Percentiles rank a stretch among this genome's conserved stretches.
Evolutionary conservation across 2,888 invertebrate genomes (phyloP).

Genomic region (Sinohyriopsis cumingii): DNA sequence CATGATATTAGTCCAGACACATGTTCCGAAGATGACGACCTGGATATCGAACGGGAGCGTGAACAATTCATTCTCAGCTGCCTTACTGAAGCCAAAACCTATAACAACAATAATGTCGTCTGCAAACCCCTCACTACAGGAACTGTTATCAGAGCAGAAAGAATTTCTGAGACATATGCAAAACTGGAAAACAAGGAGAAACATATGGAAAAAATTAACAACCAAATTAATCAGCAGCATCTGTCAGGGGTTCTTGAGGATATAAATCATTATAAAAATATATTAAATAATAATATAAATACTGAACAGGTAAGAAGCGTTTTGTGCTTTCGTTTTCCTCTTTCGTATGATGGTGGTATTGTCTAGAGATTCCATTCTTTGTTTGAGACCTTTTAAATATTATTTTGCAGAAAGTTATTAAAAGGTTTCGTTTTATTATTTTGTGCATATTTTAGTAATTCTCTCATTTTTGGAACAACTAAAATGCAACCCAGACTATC

Average conservation of each 20-base stretch:
- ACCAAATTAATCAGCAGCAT: slow-evolving; percentile 50
- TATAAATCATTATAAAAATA: slow-evolving; percentile 26
- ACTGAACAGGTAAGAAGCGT: slow-evolving; percentile 22
- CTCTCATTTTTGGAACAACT: too few relatives aligned
- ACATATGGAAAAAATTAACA: slow-evolving; percentile 46
- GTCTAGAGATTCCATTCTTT: too few relatives aligned
- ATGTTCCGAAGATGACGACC: slow-evolving; percentile 39
- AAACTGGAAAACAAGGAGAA: slow-evolving; percentile 40
- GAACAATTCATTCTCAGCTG: slow-evolving; percentile 45
- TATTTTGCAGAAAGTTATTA: too few relatives aligned
- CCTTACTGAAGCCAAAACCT: slow-evolving; percentile 29
- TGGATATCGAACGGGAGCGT: slow-evolving; percentile 29
- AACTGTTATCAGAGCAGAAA: slow-evolving; percentile 24
- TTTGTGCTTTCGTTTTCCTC: too few relatives aligned
- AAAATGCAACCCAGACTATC: too few relatives aligned
- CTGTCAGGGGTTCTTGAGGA: slow-evolving; percentile 27
- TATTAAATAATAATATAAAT: slow-evolving; percentile 32
- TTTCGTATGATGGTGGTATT: too few relatives aligned
- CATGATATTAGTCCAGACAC: slow-evolving; percentile 57
- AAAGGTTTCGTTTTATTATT: too few relatives aligned
- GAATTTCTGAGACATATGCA: slow-evolving; percentile 27
- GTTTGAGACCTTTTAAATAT: too few relatives aligned
- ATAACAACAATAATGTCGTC: slow-evolving; percentile 34
- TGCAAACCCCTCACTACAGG: slow-evolving; percentile 25
- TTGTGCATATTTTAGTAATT: too few relatives aligned